Evolutionary conservation across 2,797 vertebrate species (phyloP).

Genomic region (Microtus californicus): DNA sequence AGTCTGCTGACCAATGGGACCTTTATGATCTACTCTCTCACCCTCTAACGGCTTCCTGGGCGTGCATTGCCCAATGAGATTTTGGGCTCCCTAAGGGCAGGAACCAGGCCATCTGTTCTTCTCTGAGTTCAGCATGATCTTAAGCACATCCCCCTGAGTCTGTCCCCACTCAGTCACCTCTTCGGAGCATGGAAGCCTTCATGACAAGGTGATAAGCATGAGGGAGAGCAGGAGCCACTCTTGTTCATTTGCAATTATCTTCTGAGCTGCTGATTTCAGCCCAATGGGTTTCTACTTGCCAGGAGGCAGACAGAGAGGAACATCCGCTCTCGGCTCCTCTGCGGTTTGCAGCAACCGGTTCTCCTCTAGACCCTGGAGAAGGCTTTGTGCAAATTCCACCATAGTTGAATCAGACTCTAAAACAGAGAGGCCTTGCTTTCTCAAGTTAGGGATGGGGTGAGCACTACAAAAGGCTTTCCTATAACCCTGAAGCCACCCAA

Average conservation of each 20-base stretch:
- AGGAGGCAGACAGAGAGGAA: not conserved
- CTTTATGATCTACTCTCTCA: not conserved
- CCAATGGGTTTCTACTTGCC: not conserved
- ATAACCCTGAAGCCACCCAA: not conserved
- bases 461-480: not conserved
- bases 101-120: not conserved
- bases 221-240: not conserved
- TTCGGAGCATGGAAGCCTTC: not conserved
- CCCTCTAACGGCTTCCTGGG: not conserved
- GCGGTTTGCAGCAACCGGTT: not conserved
- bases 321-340: not conserved
- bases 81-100: not conserved
- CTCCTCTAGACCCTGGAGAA: not conserved
- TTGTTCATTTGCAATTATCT: conserved; percentile 29
- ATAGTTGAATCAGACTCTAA: not conserved
- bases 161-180: not conserved
- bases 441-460: not conserved
- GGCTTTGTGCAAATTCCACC: not conserved
- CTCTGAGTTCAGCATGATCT: not conserved
- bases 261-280: conserved; percentile 33
- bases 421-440: not conserved
- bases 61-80: not conserved
- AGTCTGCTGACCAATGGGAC: not conserved
- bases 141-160: not conserved
- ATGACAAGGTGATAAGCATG: conserved; percentile 17